phyloP scores from a whole-genome alignment of 1,140 invertebrate genomes.

The Tetraneura akinire region DNA sequence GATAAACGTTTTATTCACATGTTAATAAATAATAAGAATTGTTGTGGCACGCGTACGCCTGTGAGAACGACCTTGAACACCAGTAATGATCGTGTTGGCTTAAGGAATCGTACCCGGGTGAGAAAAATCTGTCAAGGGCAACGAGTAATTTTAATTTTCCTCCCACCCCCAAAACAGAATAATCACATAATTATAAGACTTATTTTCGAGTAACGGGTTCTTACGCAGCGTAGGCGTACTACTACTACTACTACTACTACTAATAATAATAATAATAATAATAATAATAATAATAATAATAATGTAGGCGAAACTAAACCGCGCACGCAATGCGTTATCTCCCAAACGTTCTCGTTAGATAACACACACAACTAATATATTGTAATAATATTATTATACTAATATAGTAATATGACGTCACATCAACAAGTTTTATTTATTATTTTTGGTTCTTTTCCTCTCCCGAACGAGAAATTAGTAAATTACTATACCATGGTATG shows the following conservation, averaged over 20 bases:
- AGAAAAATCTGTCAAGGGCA: constrained; percentile 25
- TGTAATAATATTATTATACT: too few relatives aligned
- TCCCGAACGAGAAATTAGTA: too few relatives aligned
- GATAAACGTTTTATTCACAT: constrained; percentile 27
- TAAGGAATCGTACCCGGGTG: not conserved
- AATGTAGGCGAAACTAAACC: not conserved
- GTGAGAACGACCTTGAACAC: constrained; percentile 41
- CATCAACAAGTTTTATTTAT: too few relatives aligned
- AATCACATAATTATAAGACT: not conserved
- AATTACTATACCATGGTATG: too few relatives aligned
- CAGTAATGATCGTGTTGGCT: constrained; percentile 14
- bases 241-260: too few relatives aligned
- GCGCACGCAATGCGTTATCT: not conserved
- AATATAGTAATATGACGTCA: too few relatives aligned
- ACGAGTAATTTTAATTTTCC: not conserved
- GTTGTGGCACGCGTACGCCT: not conserved
- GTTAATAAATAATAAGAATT: not conserved
- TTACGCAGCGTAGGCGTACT: not conserved
- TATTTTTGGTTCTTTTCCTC: too few relatives aligned
- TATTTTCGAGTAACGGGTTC: constrained; percentile 25
- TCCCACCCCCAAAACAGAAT: not conserved
- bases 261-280: too few relatives aligned
- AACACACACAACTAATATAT: too few relatives aligned
- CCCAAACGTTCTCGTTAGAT: constrained; percentile 15
- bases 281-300: too few relatives aligned